Evolutionary conservation across 2,888 invertebrate species (phyloP).

Genomic region (Tridacna crocea): DNA sequence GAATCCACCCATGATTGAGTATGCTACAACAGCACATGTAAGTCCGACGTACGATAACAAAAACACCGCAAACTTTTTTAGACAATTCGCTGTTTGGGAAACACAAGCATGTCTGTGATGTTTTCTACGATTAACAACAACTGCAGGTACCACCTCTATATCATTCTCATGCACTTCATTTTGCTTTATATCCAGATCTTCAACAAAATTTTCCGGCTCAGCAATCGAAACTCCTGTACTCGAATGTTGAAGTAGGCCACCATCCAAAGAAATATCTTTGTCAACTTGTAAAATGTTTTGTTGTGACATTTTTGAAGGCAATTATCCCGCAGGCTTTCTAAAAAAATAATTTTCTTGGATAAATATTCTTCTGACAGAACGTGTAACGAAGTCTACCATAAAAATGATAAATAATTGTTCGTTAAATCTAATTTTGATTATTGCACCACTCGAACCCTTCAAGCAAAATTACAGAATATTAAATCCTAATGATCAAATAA

Average conservation of each 20-base stretch:
- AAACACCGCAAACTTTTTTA: slow-evolving; percentile 91
- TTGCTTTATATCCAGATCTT: slow-evolving; percentile 22
- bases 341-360: background rate
- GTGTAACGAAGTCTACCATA: background rate
- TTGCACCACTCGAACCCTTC: background rate
- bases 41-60: slow-evolving; percentile 98
- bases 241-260: slow-evolving; percentile 34
- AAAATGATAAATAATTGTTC: background rate
- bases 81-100: slow-evolving; percentile 49
- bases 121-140: slow-evolving; percentile 1
- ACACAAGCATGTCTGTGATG: slow-evolving; percentile 14
- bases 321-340: background rate
- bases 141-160: background rate
- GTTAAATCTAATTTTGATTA: background rate
- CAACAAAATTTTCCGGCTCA: slow-evolving; percentile 49
- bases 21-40: slow-evolving; percentile 94
- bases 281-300: slow-evolving; percentile 19
- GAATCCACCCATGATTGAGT: slow-evolving; percentile 95
- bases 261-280: background rate
- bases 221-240: slow-evolving; percentile 42
- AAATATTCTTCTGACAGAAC: background rate
- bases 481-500: background rate
- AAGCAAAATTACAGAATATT: background rate
- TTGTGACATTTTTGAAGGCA: slow-evolving; percentile 1
- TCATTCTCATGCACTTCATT: background rate